Conservation (phyloP, 1,140 invertebrate genomes). For the Achatina immaculata region DNA sequence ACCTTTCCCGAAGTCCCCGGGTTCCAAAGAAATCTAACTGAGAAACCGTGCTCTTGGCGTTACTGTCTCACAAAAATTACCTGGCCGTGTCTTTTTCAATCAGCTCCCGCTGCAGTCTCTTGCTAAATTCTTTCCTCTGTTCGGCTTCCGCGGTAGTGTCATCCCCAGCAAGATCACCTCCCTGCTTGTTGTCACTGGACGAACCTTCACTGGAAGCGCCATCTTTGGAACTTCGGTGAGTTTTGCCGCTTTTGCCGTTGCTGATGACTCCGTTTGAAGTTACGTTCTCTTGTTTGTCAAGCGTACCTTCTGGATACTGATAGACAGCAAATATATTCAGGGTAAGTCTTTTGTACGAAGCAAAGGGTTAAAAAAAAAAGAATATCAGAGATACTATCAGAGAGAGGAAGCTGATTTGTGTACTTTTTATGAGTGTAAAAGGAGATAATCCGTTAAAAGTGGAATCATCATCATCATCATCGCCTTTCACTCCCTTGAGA, state of each 20-base stretch:
- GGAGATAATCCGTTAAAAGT: no score
- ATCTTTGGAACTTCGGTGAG: not conserved
- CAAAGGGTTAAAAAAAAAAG: not conserved
- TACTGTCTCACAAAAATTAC: no score
- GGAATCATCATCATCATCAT: no score
- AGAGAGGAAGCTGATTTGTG: no score
- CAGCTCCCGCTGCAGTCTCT: constrained; percentile 20
- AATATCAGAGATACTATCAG: no score
- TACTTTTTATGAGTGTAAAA: no score
- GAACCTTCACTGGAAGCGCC: not conserved
- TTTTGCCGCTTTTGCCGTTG: not conserved
- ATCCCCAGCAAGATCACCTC: not conserved
- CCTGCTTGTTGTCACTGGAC: not conserved
- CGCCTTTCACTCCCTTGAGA: no score
- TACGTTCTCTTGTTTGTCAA: constrained; percentile 9
- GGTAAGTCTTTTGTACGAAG: not conserved
- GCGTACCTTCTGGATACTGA: constrained; percentile 39
- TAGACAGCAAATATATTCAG: not conserved
- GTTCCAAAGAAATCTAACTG: no score
- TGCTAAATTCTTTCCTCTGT: constrained; percentile 28
- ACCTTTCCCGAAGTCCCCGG: no score
- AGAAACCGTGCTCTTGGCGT: no score
- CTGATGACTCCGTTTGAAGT: not conserved
- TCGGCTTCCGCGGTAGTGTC: not conserved
- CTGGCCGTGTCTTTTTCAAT: constrained; percentile 22